phyloP scores from a whole-genome alignment of 2,888 invertebrate species.

The Euphydryas editha region DNA sequence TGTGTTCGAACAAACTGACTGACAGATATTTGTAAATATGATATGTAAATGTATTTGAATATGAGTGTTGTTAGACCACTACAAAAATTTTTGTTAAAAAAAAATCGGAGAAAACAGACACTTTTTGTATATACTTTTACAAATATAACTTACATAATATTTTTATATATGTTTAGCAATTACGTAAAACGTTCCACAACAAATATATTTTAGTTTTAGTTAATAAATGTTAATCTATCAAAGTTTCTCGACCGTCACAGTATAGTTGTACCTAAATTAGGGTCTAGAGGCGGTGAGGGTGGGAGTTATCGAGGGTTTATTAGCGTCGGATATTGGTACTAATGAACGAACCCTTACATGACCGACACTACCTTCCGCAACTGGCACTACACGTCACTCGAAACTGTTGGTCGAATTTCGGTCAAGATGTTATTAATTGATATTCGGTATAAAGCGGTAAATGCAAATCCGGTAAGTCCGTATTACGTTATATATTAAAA shows the following conservation, averaged over 20 bases:
- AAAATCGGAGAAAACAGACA: too few relatives aligned
- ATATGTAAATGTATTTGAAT: too few relatives aligned
- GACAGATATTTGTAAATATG: too few relatives aligned
- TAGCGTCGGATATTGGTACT: conserved; percentile 31
- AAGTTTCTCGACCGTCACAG: background rate
- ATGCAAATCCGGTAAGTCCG: background rate
- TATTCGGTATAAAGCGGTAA: background rate
- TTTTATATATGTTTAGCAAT: too few relatives aligned
- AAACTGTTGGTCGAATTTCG: background rate
- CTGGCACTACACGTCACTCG: background rate
- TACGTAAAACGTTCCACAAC: too few relatives aligned
- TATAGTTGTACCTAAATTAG: background rate
- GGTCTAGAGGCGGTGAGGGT: background rate
- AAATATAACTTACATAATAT: too few relatives aligned
- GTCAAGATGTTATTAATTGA: background rate
- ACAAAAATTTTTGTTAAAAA: too few relatives aligned
- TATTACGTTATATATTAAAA: background rate
- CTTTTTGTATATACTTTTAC: too few relatives aligned
- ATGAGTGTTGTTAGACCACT: too few relatives aligned
- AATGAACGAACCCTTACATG: conserved; percentile 21
- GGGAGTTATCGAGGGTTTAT: conserved; percentile 20
- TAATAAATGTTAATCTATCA: background rate
- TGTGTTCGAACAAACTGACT: too few relatives aligned
- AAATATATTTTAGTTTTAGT: background rate
- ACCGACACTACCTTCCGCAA: conserved; percentile 20